phyloP scores from a whole-genome alignment of 2,113 vertebrate genomes.

The Tupaia tana region DNA sequence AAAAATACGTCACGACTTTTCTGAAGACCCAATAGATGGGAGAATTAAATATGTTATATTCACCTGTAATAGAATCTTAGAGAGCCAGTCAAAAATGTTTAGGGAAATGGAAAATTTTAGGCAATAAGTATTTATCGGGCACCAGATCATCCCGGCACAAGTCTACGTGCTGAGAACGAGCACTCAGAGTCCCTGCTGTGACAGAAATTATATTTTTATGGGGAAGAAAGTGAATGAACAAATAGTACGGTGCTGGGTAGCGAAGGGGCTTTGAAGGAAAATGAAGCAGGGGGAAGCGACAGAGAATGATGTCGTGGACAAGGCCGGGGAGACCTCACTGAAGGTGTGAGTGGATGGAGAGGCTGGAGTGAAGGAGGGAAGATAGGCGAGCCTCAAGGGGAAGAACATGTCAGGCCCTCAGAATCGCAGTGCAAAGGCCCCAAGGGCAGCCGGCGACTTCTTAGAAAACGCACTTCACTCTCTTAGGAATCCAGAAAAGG shows the following conservation, averaged over 20 bases:
- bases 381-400: accelerated
- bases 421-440: not conserved
- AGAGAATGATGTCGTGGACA: accelerated
- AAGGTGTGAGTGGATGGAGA: accelerated
- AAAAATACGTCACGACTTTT: too few relatives aligned
- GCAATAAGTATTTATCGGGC: accelerated
- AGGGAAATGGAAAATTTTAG: not conserved
- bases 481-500: accelerated
- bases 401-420: not conserved
- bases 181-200: too few relatives aligned
- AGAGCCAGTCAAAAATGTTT: not conserved
- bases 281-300: accelerated
- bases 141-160: accelerated
- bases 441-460: not conserved
- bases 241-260: accelerated
- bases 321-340: accelerated
- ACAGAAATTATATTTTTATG: not conserved
- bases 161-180: too few relatives aligned
- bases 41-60: not conserved
- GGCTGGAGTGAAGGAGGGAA: accelerated
- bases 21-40: too few relatives aligned
- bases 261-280: not conserved
- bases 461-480: accelerated
- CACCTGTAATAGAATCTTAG: not conserved
- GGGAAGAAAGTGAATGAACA: not conserved